phyloP scores from a whole-genome alignment of 1,140 invertebrate genomes.

The Protaetia brevitarsis region DNA sequence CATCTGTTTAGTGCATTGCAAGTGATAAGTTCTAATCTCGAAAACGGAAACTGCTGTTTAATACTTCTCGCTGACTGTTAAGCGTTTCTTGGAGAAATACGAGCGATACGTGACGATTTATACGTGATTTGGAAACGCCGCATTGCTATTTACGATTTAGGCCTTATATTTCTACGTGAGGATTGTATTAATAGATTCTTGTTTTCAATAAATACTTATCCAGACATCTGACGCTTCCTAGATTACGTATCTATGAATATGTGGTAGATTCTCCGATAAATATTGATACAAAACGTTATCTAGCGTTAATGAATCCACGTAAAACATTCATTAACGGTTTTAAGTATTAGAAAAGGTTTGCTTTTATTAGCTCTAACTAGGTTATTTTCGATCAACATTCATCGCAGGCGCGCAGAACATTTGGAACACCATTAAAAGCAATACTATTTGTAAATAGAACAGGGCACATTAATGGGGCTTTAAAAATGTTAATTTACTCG shows the following conservation, averaged over 20 bases:
- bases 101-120: neutral
- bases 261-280: too few species aligned
- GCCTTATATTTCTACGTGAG: too few species aligned
- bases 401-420: neutral
- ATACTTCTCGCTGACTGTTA: conserved; percentile 1
- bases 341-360: too few species aligned
- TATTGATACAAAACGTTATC: too few species aligned
- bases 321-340: too few species aligned
- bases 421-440: neutral
- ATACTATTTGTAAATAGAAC: conserved; percentile 2
- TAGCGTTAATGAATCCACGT: too few species aligned
- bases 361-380: too few species aligned
- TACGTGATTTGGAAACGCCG: neutral
- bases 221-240: too few species aligned
- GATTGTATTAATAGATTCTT: too few species aligned
- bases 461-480: neutral
- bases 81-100: neutral
- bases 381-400: neutral
- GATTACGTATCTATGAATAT: too few species aligned
- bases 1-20: conserved; percentile 14
- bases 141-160: too few species aligned
- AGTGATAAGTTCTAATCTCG: conserved; percentile 15
- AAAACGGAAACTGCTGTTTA: conserved; percentile 3
- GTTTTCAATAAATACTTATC: too few species aligned
- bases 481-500: conserved; percentile 4